These are phyloP conservation scores for Hycleus phaleratus DNA, from an alignment of 1,140 invertebrate genomes.

Conservation along the genomic window DNA sequence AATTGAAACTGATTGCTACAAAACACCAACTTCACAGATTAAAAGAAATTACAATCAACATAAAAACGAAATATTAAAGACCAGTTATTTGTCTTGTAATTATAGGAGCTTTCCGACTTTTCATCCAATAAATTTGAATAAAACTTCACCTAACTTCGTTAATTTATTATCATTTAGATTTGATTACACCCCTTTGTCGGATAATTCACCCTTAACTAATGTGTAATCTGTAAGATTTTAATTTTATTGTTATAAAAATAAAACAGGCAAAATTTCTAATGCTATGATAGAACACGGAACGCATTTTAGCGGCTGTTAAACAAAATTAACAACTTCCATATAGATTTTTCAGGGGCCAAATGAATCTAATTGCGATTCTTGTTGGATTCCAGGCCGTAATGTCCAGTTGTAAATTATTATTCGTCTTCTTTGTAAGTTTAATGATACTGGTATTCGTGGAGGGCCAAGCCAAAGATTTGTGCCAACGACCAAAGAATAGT, in stretches of 20 bases:
- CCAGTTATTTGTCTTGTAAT: constrained; percentile 4
- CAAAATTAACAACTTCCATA: no score
- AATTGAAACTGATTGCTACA: constrained; percentile 5
- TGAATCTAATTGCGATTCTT: not conserved
- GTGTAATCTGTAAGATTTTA: no score
- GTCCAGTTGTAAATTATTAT: not conserved
- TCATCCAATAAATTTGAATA: not conserved
- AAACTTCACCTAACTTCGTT: not conserved
- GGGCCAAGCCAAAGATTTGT: not conserved
- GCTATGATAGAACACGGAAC: no score
- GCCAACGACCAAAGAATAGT: not conserved
- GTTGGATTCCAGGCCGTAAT: not conserved
- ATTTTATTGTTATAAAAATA: no score
- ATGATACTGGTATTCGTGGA: not conserved
- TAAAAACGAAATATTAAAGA: not conserved
- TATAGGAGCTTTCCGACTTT: not conserved
- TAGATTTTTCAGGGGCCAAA: no score
- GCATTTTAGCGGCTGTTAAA: no score
- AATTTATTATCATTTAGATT: constrained; percentile 12
- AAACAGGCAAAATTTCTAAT: no score
- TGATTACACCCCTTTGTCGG: not conserved
- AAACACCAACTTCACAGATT: constrained; percentile 4
- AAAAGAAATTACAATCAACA: constrained; percentile 7
- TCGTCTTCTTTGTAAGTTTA: not conserved
- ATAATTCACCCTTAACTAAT: no score